phyloP scores from a whole-genome alignment of 2,888 invertebrate genomes.

The Gasteruption jaculator region DNA sequence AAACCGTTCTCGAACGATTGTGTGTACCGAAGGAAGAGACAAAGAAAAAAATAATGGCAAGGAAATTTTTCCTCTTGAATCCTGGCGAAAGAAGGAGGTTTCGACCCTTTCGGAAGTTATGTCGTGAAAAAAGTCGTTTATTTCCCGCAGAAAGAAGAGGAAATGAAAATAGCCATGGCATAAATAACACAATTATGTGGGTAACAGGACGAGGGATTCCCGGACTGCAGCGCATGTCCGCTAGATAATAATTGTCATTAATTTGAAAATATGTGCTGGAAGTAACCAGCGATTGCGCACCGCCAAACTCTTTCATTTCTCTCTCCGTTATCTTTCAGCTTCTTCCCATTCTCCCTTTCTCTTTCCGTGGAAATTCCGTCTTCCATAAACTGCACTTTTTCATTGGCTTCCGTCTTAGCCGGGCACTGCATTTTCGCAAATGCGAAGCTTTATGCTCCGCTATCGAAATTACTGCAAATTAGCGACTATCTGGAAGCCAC shows the following conservation, averaged over 20 bases:
- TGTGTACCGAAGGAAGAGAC: too few relatives aligned
- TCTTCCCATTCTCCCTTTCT: conserved; percentile 21
- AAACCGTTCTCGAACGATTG: too few relatives aligned
- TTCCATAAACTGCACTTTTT: too few relatives aligned
- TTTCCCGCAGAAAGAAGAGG: conserved; percentile 9
- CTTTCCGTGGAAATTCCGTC: conserved; percentile 9
- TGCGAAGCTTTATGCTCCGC: too few relatives aligned
- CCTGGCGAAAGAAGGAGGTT: too few relatives aligned
- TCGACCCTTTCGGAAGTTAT: too few relatives aligned
- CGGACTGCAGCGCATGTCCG: conserved; percentile 28
- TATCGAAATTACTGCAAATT: background rate
- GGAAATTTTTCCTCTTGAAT: too few relatives aligned
- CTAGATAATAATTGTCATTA: conserved; percentile 41
- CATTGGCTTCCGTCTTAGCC: too few relatives aligned
- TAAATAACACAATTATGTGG: conserved; percentile 36
- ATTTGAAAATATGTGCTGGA: conserved; percentile 40
- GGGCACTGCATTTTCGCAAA: too few relatives aligned
- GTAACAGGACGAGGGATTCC: conserved; percentile 17
- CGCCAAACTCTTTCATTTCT: conserved; percentile 16
- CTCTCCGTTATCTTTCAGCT: background rate
- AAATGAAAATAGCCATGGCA: conserved; percentile 19
- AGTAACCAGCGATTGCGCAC: conserved; percentile 34
- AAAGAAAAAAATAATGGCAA: too few relatives aligned
- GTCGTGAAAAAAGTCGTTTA: too few relatives aligned
- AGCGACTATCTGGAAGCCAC: conserved; percentile 4